Conservation (phyloP, 1,140 invertebrate species). For the Pogonomyrmex californicus region DNA sequence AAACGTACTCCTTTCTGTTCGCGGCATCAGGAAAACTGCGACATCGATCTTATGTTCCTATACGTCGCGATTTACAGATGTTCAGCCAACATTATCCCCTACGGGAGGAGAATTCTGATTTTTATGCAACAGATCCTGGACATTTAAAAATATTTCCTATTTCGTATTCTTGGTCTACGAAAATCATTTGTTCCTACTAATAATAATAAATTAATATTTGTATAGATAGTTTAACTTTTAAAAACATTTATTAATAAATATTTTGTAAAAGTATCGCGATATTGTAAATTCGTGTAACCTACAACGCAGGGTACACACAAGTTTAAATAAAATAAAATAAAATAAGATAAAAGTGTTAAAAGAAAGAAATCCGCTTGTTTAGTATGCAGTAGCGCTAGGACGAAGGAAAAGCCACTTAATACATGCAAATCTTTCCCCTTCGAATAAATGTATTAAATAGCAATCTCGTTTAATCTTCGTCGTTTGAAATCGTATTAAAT, state of each 20-base stretch:
- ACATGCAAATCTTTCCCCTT: constrained; percentile 5
- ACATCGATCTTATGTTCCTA: constrained; percentile 36
- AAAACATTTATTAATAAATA: background rate
- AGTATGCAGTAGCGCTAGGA: background rate
- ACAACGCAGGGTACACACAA: background rate
- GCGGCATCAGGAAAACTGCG: constrained; percentile 27
- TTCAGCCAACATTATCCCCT: background rate
- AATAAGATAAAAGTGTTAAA: background rate
- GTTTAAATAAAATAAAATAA: background rate
- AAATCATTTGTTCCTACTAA: background rate
- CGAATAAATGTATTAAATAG: constrained; percentile 1
- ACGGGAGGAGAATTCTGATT: background rate
- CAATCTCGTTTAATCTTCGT: constrained; percentile 26
- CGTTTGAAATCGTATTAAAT: background rate
- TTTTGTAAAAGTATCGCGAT: background rate
- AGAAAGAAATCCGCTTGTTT: background rate
- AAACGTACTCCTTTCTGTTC: constrained; percentile 55
- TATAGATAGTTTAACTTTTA: background rate
- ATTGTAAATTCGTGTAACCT: background rate
- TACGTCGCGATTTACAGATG: constrained; percentile 11
- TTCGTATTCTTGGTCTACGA: background rate
- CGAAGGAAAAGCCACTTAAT: background rate
- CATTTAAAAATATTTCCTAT: background rate
- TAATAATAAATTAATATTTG: background rate
- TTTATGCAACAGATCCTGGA: background rate